These are phyloP conservation scores for Pheosia gnoma DNA, from an alignment of 2,888 invertebrate genomes.

Conservation along the genomic window DNA sequence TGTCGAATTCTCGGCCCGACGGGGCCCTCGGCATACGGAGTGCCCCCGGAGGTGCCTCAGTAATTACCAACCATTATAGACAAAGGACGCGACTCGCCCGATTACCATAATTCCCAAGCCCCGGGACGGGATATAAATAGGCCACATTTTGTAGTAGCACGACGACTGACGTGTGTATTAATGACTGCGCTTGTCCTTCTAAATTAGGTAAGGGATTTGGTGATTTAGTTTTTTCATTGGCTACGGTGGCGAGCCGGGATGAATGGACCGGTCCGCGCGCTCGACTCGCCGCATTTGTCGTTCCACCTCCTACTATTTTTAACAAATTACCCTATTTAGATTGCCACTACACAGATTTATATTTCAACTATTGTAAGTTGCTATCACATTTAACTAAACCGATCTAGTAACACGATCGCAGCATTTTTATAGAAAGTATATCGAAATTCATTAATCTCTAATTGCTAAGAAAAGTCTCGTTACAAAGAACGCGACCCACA, in stretches of 20 bases:
- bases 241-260: conserved; percentile 48
- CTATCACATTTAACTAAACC: not conserved
- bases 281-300: conserved; percentile 41
- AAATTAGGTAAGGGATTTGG: conserved; percentile 81
- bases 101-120: conserved; percentile 83
- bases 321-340: conserved; percentile 39
- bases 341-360: conserved; percentile 11
- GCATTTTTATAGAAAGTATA: conserved; percentile 30
- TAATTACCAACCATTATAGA: conserved; percentile 84
- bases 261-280: conserved; percentile 37
- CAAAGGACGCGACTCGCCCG: conserved; percentile 82
- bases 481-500: conserved; percentile 67
- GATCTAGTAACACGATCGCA: not conserved
- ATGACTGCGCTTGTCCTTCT: conserved; percentile 82
- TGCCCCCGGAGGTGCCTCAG: conserved; percentile 78
- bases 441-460: conserved; percentile 74
- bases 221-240: conserved; percentile 81
- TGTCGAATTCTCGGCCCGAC: conserved; percentile 77
- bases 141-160: conserved; percentile 82
- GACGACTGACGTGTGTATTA: conserved; percentile 82
- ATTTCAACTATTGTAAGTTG: not conserved
- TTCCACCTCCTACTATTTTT: conserved; percentile 37
- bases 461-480: conserved; percentile 69
- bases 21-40: conserved; percentile 70
- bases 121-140: conserved; percentile 80